A percentile compares a stretch with the other conserved stretches of the same genome.
phyloP scores from a whole-genome alignment of 2,888 invertebrate genomes.

The Nomada fabriciana region DNA sequence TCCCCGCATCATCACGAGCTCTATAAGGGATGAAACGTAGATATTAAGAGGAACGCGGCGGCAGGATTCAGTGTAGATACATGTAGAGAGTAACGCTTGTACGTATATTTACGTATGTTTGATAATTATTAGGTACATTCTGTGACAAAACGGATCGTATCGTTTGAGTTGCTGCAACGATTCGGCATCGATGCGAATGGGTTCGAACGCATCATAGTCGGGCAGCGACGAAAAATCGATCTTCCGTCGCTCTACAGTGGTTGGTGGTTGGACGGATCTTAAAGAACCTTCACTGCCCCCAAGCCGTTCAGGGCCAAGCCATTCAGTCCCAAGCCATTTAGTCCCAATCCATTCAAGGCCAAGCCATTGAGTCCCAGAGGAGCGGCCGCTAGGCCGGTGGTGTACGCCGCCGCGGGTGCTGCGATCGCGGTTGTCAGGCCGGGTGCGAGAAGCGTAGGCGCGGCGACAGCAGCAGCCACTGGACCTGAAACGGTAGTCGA shows the following conservation, averaged over 20 bases:
- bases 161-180: constrained; percentile 24
- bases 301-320: constrained; percentile 59
- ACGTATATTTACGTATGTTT: constrained; percentile 49
- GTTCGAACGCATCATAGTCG: constrained; percentile 7
- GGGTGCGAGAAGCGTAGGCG: constrained; percentile 30
- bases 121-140: constrained; percentile 51
- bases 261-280: constrained; percentile 17
- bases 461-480: constrained; percentile 50
- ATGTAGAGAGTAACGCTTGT: constrained; percentile 2
- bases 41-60: too few species aligned
- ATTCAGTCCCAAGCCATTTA: constrained; percentile 59
- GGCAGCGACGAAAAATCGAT: constrained; percentile 9
- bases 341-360: constrained; percentile 57
- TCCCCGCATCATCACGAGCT: too few species aligned
- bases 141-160: constrained; percentile 53
- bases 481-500: constrained; percentile 41
- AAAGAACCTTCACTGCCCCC: constrained; percentile 60
- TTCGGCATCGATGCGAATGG: constrained; percentile 12
- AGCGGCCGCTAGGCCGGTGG: constrained; percentile 28
- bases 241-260: constrained; percentile 10
- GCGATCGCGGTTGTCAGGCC: constrained; percentile 51
- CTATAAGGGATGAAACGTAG: too few species aligned
- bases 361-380: constrained; percentile 57
- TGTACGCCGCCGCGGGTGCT: constrained; percentile 38
- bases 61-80: too few species aligned